phyloP scores from a whole-genome alignment of 2,113 vertebrate species.

The Raja brachyura region DNA sequence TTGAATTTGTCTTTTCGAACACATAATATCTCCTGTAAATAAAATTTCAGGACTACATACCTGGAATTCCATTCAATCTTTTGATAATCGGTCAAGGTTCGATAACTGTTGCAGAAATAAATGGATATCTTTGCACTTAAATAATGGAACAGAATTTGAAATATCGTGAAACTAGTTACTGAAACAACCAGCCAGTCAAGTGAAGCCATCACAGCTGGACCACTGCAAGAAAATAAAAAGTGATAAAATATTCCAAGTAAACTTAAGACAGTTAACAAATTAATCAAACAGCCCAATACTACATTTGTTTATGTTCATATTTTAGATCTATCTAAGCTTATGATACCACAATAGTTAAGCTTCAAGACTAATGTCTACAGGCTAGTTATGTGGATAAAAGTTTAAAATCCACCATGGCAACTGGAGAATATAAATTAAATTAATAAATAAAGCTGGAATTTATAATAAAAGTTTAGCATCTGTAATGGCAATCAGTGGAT shows the following conservation, averaged over 20 bases:
- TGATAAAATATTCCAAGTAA: background rate
- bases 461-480: too few species aligned
- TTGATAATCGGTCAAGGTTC: constrained; percentile 71
- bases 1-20: background rate
- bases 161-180: constrained; percentile 74
- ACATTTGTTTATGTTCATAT: background rate
- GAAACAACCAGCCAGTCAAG: constrained; percentile 63
- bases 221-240: constrained; percentile 43
- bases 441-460: too few species aligned
- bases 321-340: background rate
- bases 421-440: too few species aligned
- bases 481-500: too few species aligned
- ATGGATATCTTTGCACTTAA: constrained; percentile 78
- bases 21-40: background rate
- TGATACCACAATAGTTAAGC: too few species aligned
- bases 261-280: background rate
- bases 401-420: too few species aligned
- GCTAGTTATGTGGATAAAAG: too few species aligned
- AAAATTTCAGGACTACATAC: constrained; percentile 51
- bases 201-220: constrained; percentile 73
- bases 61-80: constrained; percentile 98
- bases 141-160: constrained; percentile 83
- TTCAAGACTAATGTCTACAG: too few species aligned
- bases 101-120: constrained; percentile 71
- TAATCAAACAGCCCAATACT: background rate